These are phyloP conservation scores for Polyommatus iphigenia DNA, from an alignment of 2,888 invertebrate genomes.

Conservation along the genomic window DNA sequence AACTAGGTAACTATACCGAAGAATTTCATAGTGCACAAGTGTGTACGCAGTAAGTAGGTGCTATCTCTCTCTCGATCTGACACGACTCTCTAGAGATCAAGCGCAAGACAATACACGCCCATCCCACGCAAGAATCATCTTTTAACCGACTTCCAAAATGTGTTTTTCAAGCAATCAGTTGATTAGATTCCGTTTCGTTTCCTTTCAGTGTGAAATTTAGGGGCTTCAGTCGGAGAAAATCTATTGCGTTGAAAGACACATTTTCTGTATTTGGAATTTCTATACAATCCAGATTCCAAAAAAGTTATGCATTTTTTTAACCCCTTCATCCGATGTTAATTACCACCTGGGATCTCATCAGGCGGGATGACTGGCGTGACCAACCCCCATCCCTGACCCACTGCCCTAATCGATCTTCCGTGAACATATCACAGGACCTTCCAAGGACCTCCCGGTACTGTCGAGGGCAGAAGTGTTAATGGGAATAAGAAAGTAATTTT, in stretches of 20 bases:
- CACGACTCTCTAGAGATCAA: too few relatives aligned
- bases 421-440: conserved; percentile 54
- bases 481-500: too few relatives aligned
- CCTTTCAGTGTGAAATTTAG: too few relatives aligned
- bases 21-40: not conserved
- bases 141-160: too few relatives aligned
- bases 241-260: not conserved
- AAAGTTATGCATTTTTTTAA: not conserved
- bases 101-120: too few relatives aligned
- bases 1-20: too few relatives aligned
- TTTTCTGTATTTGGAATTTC: not conserved
- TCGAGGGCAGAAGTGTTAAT: conserved; percentile 36
- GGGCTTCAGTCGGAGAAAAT: too few relatives aligned
- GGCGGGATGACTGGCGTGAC: conserved; percentile 41
- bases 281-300: not conserved
- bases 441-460: conserved; percentile 42
- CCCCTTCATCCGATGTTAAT: conserved; percentile 13
- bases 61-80: too few relatives aligned
- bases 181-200: too few relatives aligned
- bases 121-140: too few relatives aligned
- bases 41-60: not conserved
- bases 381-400: conserved; percentile 44
- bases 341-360: conserved; percentile 12
- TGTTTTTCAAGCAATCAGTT: too few relatives aligned
- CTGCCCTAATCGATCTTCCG: conserved; percentile 60